Conservation (phyloP, 2,888 invertebrate genomes). For the Rotaria socialis region DNA sequence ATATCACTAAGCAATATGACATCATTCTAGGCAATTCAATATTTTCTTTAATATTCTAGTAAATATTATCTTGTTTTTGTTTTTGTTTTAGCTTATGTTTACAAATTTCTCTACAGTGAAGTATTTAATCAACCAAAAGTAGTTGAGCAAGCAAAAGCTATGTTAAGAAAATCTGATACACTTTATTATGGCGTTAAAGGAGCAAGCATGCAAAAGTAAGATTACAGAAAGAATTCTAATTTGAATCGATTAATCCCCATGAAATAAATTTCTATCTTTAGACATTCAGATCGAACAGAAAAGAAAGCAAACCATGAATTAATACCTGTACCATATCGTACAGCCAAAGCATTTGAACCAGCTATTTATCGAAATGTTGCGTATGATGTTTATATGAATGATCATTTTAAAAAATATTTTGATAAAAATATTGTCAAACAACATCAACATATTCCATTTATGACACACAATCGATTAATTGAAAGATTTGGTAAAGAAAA, state of each 20-base stretch:
- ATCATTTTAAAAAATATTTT: conserved; percentile 26
- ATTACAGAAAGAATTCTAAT: too few relatives aligned
- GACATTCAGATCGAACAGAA: not conserved
- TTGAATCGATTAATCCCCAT: too few relatives aligned
- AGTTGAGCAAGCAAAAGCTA: conserved; percentile 36
- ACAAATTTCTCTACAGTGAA: conserved; percentile 42
- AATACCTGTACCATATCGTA: conserved; percentile 45
- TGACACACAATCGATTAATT: conserved; percentile 9
- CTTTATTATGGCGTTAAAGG: conserved; percentile 39
- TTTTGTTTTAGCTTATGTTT: conserved; percentile 37
- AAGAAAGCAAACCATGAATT: not conserved
- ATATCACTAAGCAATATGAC: too few relatives aligned
- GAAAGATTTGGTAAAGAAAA: not conserved
- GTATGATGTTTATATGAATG: conserved; percentile 42
- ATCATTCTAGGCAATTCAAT: too few relatives aligned
- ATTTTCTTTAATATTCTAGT: too few relatives aligned
- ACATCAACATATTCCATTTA: conserved; percentile 14
- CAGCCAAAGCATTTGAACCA: conserved; percentile 45
- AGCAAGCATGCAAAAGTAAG: conserved; percentile 22
- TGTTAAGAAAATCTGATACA: conserved; percentile 44
- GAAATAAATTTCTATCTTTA: not conserved
- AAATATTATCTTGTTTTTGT: not conserved
- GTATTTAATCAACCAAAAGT: conserved; percentile 41
- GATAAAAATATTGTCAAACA: not conserved
- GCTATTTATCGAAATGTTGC: conserved; percentile 44